A percentile compares a stretch with the other conserved stretches of the same genome.
Evolutionary conservation across 2,113 vertebrate genomes (phyloP).

Genomic region (Shinisaurus crocodilurus): DNA sequence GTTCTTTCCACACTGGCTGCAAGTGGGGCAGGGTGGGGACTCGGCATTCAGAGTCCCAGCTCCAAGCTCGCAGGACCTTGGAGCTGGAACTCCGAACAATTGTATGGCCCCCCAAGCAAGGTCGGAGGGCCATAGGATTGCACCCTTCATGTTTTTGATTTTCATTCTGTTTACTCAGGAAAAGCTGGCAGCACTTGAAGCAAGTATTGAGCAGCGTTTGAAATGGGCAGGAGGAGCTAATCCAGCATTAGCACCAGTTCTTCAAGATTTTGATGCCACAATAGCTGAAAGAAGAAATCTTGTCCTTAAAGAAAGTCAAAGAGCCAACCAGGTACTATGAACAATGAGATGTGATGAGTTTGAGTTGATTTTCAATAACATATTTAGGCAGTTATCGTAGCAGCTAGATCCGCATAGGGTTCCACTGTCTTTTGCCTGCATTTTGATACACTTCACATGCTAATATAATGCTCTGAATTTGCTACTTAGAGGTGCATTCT

Average conservation of each 20-base stretch:
- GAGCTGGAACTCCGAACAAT: too few species aligned
- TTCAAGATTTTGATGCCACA: constrained; percentile 98
- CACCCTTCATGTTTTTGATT: not conserved
- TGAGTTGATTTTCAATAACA: not conserved
- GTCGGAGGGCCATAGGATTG: too few species aligned
- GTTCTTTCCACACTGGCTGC: too few species aligned
- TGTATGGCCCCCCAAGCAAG: too few species aligned
- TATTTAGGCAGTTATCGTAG: not conserved
- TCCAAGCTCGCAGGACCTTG: too few species aligned
- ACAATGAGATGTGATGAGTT: not conserved
- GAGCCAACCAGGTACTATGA: constrained; percentile 88
- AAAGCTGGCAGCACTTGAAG: constrained; percentile 92
- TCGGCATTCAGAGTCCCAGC: too few species aligned
- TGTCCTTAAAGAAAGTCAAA: constrained; percentile 93
- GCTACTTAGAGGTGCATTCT: too few species aligned
- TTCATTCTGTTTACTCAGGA: constrained; percentile 79
- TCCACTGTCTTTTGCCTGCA: too few species aligned
- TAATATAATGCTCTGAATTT: too few species aligned
- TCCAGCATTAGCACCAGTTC: constrained; percentile 91
- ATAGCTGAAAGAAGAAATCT: constrained; percentile 92
- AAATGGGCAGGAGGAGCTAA: constrained; percentile 99
- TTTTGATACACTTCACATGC: too few species aligned
- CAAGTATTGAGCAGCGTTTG: constrained; percentile 96
- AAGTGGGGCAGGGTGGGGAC: too few species aligned
- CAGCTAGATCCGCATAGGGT: too few species aligned